Evolutionary conservation across 2,888 invertebrate species (phyloP).

Genomic region (Ceriagrion tenellum): DNA sequence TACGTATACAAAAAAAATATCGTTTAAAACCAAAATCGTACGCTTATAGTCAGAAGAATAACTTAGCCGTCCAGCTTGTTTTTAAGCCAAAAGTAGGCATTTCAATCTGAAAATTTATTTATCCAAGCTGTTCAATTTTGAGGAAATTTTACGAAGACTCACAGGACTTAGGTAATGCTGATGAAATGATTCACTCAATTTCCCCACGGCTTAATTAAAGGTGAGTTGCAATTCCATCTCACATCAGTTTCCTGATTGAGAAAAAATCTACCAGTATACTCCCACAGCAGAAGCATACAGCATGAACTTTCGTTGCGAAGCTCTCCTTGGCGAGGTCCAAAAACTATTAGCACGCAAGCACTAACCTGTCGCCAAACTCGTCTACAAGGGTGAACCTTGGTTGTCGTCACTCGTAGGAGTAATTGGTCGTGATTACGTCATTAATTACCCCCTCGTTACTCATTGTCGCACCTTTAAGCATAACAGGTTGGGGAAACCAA

Average conservation of each 20-base stretch:
- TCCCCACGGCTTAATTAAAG: no score
- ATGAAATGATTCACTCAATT: no score
- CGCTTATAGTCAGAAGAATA: no score
- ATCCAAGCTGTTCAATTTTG: no score
- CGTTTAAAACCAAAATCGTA: no score
- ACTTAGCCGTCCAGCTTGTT: no score
- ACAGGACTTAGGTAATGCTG: no score
- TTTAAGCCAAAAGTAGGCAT: no score
- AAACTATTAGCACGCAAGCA: background rate
- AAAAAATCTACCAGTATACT: background rate
- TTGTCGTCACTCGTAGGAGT: background rate
- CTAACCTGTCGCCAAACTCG: background rate
- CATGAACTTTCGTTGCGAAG: background rate
- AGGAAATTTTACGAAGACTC: no score
- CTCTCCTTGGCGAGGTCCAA: background rate
- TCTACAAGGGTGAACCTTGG: background rate
- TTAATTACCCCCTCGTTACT: background rate
- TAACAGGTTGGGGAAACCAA: background rate
- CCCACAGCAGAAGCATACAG: background rate
- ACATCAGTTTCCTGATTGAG: background rate
- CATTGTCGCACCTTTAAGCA: background rate
- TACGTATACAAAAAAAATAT: no score
- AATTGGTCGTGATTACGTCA: conserved; percentile 24
- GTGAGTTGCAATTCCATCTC: background rate
- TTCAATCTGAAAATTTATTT: no score